Base-by-base conservation (phyloP, 2,888 invertebrate genomes). In the Cerastoderma edule region DNA sequence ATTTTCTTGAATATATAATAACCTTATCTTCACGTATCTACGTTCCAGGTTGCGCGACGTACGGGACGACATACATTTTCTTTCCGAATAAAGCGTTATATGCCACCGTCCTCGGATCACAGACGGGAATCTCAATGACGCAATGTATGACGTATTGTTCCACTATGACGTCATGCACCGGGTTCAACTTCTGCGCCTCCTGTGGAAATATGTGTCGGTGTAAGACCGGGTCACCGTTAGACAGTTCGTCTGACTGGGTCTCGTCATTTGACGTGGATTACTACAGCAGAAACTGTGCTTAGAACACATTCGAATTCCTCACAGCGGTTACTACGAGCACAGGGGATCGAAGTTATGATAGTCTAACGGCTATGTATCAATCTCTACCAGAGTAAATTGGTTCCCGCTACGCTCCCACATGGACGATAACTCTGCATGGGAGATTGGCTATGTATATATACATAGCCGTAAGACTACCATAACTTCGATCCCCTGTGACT, bases 211-310 rank as follows among this genome's bases (percentile, higher is more conserved):
- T 24, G 53, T 53, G 53, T 53, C 53, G 53, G 2, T 53, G 53
- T 24, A 53, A 53, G 13, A 24, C 53, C 3, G 53, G 53, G n/a
- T 53, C 53, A 53, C 53, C 53, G 2, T 24, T 53, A 53, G 53
- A 53, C n/a, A 27, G 27, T 24, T 27, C 53, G 3, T 13, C 2
- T 1, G 13, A 13, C 22, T 53, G 22, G 6, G n/a, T 4, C 10
- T 10, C 22, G 6, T 4, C 22, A 13, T 27, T 27, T n/a, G 22
- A 13, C 53, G 53, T 53, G 24, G 53, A 53, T 24, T 53, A 53
- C 27, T 53, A 53, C 13, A 53, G 53, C n/a, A 53, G 53, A 24
- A 53, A 53, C n/a, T 53, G 53, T 24, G 53, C 53, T 6, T 53
- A 53, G 22, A 39, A 8, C 16, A 39, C 39, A 39, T 8, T 39